A percentile compares a stretch with the other conserved stretches of the same genome.
Evolutionary conservation across 2,797 vertebrate species (phyloP).

Genomic region (Menidia menidia): DNA sequence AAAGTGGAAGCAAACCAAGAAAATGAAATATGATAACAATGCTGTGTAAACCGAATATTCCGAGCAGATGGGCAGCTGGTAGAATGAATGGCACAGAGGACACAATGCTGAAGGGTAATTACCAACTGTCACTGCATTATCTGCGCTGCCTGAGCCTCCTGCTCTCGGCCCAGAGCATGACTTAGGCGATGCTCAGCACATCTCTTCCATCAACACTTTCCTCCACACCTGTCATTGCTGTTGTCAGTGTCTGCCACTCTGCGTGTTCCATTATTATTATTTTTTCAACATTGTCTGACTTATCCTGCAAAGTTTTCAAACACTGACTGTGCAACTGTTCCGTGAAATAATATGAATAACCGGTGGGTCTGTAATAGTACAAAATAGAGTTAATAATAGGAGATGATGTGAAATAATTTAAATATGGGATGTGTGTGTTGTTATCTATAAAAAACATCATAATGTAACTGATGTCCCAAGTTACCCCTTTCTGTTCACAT

Average conservation of each 20-base stretch:
- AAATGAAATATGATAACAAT: constrained; percentile 29
- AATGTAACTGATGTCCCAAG: background rate
- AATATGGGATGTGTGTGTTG: too few relatives aligned
- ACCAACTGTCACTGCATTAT: constrained; percentile 64
- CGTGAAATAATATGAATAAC: background rate
- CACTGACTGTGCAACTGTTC: constrained; percentile 2
- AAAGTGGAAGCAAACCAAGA: constrained; percentile 35
- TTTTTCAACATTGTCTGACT: background rate
- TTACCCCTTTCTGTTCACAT: background rate
- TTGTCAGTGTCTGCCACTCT: constrained; percentile 15
- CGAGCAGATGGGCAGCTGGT: constrained; percentile 58
- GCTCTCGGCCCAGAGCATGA: constrained; percentile 52
- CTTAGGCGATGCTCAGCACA: constrained; percentile 52
- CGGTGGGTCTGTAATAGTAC: background rate
- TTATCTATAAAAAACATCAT: background rate
- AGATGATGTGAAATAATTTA: background rate
- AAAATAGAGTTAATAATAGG: too few relatives aligned
- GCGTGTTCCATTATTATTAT: constrained; percentile 1
- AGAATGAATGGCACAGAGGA: constrained; percentile 57
- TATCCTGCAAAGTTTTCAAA: background rate
- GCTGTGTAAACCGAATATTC: constrained; percentile 25
- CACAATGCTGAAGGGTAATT: constrained; percentile 75
- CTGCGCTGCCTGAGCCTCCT: constrained; percentile 51
- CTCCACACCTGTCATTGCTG: constrained; percentile 37
- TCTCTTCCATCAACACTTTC: constrained; percentile 26